phyloP scores from a whole-genome alignment of 2,888 invertebrate genomes.

The Schrankia costaestrigalis region DNA sequence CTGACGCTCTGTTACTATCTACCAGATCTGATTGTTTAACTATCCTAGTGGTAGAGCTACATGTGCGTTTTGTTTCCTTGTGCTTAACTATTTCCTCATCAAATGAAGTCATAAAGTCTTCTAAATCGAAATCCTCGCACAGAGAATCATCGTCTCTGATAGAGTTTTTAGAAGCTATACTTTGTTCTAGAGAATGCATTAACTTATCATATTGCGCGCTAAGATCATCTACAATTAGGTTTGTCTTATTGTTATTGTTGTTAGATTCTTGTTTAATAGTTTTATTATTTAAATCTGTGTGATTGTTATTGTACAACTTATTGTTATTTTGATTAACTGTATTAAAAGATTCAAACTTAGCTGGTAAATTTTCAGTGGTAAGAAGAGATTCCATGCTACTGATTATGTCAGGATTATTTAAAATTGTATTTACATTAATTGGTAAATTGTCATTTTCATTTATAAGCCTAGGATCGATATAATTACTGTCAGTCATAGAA shows the following conservation, averaged over 20 bases:
- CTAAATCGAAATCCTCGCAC: slow-evolving; percentile 82
- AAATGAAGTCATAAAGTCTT: slow-evolving; percentile 85
- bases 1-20: slow-evolving; percentile 56
- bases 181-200: slow-evolving; percentile 75
- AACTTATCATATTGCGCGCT: slow-evolving; percentile 77
- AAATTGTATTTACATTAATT: slow-evolving; percentile 76
- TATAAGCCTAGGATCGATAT: slow-evolving; percentile 82
- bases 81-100: slow-evolving; percentile 81
- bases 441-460: slow-evolving; percentile 86
- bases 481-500: slow-evolving; percentile 75
- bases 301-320: slow-evolving; percentile 47
- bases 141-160: slow-evolving; percentile 75
- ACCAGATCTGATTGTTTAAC: slow-evolving; percentile 60
- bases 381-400: slow-evolving; percentile 77
- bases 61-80: slow-evolving; percentile 68
- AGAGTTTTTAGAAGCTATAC: slow-evolving; percentile 69
- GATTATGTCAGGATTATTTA: slow-evolving; percentile 75
- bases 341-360: slow-evolving; percentile 72
- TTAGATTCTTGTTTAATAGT: slow-evolving; percentile 43
- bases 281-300: slow-evolving; percentile 40
- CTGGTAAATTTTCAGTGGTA: slow-evolving; percentile 73
- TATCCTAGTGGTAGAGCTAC: slow-evolving; percentile 73
- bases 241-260: slow-evolving; percentile 48
- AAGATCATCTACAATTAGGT: slow-evolving; percentile 63
- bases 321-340: slow-evolving; percentile 52